Conservation (phyloP, 2,113 vertebrate genomes). For the Phocoena sinus region DNA sequence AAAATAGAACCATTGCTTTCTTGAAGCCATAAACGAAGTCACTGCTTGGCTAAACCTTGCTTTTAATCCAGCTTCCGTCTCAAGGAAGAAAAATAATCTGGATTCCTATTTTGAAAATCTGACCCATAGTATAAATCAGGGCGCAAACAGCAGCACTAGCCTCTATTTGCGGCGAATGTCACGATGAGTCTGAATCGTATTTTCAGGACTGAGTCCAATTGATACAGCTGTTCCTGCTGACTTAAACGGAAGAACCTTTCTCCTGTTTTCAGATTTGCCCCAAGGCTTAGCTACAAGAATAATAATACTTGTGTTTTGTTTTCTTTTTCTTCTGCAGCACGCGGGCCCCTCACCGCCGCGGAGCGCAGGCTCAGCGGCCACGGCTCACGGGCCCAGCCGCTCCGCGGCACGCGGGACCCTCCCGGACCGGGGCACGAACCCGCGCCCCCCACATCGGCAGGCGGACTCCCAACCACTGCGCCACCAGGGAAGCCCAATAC, state of each 20-base stretch:
- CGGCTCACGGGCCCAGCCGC: too few species aligned
- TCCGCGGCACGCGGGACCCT: too few species aligned
- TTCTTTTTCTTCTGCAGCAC: too few species aligned
- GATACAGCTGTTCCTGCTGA: background rate
- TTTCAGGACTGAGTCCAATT: background rate
- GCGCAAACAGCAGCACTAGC: background rate
- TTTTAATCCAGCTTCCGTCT: background rate
- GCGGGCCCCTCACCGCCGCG: too few species aligned
- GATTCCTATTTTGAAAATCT: background rate
- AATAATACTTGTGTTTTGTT: background rate
- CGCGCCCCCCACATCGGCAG: too few species aligned
- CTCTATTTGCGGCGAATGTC: background rate
- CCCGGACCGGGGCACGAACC: too few species aligned
- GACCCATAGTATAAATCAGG: background rate
- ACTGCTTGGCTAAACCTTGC: background rate
- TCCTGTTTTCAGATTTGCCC: background rate
- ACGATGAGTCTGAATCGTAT: background rate
- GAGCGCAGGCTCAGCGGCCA: too few species aligned
- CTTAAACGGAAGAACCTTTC: background rate
- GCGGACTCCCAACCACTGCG: too few species aligned
- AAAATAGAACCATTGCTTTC: background rate
- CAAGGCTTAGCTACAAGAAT: background rate
- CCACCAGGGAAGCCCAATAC: background rate
- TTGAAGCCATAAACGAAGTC: background rate
- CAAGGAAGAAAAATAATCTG: background rate